Base-by-base conservation (phyloP, 2,113 vertebrate species). In the Ranitomeya variabilis region DNA sequence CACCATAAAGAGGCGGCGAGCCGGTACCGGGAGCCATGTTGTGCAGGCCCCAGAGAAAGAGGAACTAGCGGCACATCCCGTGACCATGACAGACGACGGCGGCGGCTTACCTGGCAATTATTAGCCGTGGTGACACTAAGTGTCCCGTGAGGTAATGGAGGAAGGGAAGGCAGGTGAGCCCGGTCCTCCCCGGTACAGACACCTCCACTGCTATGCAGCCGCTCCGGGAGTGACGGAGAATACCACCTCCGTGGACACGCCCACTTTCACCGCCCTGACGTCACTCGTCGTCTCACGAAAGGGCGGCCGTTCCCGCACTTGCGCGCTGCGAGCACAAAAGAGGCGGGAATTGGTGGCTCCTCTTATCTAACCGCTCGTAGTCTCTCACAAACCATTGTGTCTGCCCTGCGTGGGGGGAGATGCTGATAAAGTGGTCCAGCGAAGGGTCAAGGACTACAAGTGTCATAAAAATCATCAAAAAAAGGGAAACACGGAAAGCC, bases 201-300 rank as follows among this genome's bases (percentile, higher is more conserved):
- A 52, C 79, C 80, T 64, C 67, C 80, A 16, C 52, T 5, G 21
- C 19, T 19, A 31, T 79, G 62, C 59, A 23, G 59, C 81, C 37
- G 73, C 45, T 83, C 80, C 87, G 67, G 81, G 59, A 77, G 71
- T 89, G 87, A 89, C 87, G 87, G 60, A 76, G 51, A 54, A 69
- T 16, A 55, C n/a, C 57, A 3, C 23, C 86, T 10, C n/a, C 86
- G 7, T 18, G 21, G 79, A 77, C 80, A 77, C 87, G 87, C 87
- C 87, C 87, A 54, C 86, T 19, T 73, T 83, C 45, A 57, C 19
- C 55, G 69, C 19, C 55, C 55, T 83, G 80, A 88, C 87, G 87
- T 83, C 87, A 87, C 78, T 11, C 54, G 21, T 69, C 80, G 67
- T 78, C n/a, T 37, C 51, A 45, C 26, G 55, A 6, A 9, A 18